Conservation (phyloP, 2,888 invertebrate genomes). For the Eristalis pertinax region DNA sequence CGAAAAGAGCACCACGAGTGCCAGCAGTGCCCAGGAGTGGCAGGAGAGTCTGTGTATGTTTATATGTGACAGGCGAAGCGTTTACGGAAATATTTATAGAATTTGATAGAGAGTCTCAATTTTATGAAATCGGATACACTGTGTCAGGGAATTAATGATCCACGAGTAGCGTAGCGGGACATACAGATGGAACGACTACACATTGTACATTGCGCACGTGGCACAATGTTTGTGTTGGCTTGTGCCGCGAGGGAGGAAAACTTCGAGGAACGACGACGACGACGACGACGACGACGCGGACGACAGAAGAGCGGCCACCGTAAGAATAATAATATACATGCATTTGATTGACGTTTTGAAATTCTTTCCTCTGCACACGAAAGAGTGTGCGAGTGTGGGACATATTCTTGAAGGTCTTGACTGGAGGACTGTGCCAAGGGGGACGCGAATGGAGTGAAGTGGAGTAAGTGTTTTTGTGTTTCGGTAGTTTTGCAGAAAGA, state of each 20-base stretch:
- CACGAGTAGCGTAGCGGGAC: constrained; percentile 50
- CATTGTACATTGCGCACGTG: constrained; percentile 46
- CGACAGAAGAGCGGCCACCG: constrained; percentile 56
- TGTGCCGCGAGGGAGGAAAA: constrained; percentile 56
- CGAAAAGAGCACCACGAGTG: constrained; percentile 25
- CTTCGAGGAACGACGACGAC: constrained; percentile 46
- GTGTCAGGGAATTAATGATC: constrained; percentile 71
- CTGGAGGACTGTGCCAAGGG: not conserved
- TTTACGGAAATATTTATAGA: constrained; percentile 73
- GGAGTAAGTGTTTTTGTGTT: constrained; percentile 56
- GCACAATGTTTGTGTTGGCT: constrained; percentile 62
- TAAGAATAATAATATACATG: constrained; percentile 68
- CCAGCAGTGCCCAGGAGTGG: not conserved
- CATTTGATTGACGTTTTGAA: constrained; percentile 69
- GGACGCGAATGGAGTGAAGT: not conserved
- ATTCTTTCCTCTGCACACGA: constrained; percentile 60
- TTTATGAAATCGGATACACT: constrained; percentile 72
- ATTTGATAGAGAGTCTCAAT: constrained; percentile 70
- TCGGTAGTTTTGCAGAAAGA: constrained; percentile 64
- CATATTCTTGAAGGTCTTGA: not conserved
- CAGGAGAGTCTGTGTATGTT: constrained; percentile 31
- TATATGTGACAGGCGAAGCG: constrained; percentile 56
- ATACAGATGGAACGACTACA: constrained; percentile 53
- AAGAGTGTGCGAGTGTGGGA: constrained; percentile 17
- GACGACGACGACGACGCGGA: no score